Evolutionary conservation across 2,113 vertebrate genomes (phyloP), one percentile per base, ranked within the genome.

Genomic region (Dicrurus megarhynchus): DNA sequence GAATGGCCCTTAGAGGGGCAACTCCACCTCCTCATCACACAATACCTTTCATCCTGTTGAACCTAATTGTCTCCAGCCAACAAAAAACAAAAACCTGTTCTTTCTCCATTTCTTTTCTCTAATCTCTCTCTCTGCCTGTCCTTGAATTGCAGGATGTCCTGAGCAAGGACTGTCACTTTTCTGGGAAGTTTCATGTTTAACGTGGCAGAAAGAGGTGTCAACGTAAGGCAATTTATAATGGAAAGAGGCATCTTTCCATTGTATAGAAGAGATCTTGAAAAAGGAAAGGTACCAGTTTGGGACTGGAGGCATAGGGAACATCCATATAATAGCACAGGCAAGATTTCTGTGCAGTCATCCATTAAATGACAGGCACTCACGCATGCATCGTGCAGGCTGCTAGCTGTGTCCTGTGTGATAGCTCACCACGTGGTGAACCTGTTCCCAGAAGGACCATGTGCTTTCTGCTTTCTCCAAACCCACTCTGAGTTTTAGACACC

Each of bases 381-480:
- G 0, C 30, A 2, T 67, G 68, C 35, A 65, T 41, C 14, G 13
- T 37, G 74, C 37, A 44, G 3, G 3, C 46, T 79, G 50, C 70
- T 76, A 33, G 35, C 63, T 9, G 5, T 35, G 76, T 56, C 47
- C 35, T 32, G 32, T 42, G 35, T 23, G n/a, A 33, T 1, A 75
- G 42, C 49, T 63, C 52, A 49, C 35, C 8, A 7, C 0, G 0
- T 13, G 42, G 24, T 19, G 46, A 44, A 33, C 30, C 57, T 3
- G 0, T 13, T 84, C 73, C 55, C 56, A 49, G 56, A 71, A 82
- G 56, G 26, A 78, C 44, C 49, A 37, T 3, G 10, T 28, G 64
- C 63, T 84, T 76, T 64, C 84, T 50, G 50, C 82, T 85, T 46
- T 64, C 27, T 63, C 77, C 67, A 85, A 80, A 86, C 15, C 53